Base-by-base conservation (phyloP, 2,797 vertebrate species). In the Heteromormyrus szaboi region DNA sequence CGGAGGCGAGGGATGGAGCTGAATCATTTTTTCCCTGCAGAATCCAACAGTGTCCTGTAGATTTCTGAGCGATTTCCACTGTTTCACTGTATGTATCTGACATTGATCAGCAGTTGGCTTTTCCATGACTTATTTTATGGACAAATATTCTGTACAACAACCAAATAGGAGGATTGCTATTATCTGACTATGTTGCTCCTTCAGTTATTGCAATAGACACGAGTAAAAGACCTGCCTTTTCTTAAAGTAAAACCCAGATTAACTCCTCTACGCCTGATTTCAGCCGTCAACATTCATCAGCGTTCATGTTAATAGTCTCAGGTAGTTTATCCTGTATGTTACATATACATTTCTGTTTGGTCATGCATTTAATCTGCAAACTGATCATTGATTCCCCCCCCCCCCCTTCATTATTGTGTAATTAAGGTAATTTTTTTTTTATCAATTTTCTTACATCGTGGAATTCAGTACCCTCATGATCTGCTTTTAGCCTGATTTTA, bases 281-380 rank as follows among this genome's bases (percentile, higher is more conserved):
- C 50, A 44, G 29, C 56, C 22, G 0, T 79, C 37, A 54, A 46
- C 59, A 17, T 68, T 33, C 65, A 68, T 56, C 41, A 56, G n/a
- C 62, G 0, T 72, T 17, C 29, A 72, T 72, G 8, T 56, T 72
- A 29, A 41, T 56, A 19, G 50, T 46, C 89, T 89, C 89, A 89
- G 85, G 89, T 81, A 81, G 89, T 81, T 86, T 65, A 68, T 11
- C 29, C 33, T 56, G 7, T 4, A 29, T 89, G 62, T 86, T 44
- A 19, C 9, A 79, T 54, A 19, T 65, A 5, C 62, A 37, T 68
- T 62, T 33, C 65, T 37, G 29, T 37, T 72, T 37, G 33, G 33
- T 37, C 68, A 72, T 72, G 68, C 68, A 41, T 72, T 51, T 19
- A 17, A 19, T 56, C 25, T 37, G 25, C 84, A 53, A 51, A 33